phyloP scores from a whole-genome alignment of 2,113 vertebrate species.

The Rhinogobius similis region DNA sequence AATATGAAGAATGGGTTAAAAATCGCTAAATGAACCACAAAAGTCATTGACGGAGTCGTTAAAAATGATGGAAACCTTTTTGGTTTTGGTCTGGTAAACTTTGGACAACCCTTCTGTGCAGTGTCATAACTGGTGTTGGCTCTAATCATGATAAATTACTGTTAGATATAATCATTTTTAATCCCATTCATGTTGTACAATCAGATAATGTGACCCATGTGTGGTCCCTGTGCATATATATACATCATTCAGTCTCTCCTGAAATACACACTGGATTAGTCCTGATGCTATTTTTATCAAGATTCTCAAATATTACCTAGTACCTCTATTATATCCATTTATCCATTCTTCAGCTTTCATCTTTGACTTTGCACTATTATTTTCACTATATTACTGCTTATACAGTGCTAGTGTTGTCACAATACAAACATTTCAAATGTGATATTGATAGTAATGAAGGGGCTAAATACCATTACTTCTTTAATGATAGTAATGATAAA shows the following conservation, averaged over 20 bases:
- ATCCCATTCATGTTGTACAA: background rate
- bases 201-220: background rate
- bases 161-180: background rate
- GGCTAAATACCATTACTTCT: no score
- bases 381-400: no score
- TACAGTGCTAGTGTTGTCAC: no score
- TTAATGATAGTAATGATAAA: no score
- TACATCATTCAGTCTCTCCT: background rate
- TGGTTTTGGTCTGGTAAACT: background rate
- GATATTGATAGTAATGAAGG: no score
- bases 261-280: background rate
- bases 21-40: slow-evolving; percentile 1
- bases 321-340: background rate
- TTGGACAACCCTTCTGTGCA: background rate
- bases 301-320: background rate
- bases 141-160: background rate
- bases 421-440: no score
- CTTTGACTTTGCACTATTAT: no score
- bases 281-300: background rate
- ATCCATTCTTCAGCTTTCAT: no score
- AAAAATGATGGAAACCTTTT: background rate
- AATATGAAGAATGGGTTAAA: background rate
- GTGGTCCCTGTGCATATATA: background rate
- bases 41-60: slow-evolving; percentile 5
- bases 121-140: background rate